Evolutionary conservation across 2,797 vertebrate genomes (phyloP).

Genomic region (Paedocypris micromegethes): DNA sequence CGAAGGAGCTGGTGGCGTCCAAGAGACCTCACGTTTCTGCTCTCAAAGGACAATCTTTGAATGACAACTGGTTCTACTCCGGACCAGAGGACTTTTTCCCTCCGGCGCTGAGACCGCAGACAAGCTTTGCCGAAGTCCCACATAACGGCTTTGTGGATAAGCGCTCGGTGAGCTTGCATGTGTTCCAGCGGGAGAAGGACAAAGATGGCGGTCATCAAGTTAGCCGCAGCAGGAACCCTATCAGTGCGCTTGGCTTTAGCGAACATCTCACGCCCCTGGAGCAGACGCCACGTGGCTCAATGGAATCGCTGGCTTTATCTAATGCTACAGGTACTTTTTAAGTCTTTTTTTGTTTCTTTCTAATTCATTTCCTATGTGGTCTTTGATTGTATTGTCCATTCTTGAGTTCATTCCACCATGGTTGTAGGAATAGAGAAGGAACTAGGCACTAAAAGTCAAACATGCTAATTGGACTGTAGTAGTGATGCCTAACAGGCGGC

Average conservation of each 20-base stretch:
- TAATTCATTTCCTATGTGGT: background rate
- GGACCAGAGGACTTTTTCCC: conserved; percentile 81
- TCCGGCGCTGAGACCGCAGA: conserved; percentile 81
- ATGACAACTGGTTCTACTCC: conserved; percentile 83
- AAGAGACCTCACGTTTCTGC: conserved; percentile 81
- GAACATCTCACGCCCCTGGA: conserved; percentile 87
- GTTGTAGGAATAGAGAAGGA: too few relatives aligned
- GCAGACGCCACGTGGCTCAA: conserved; percentile 89
- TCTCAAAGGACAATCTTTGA: conserved; percentile 83
- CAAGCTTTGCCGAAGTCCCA: conserved; percentile 84
- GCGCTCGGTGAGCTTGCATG: conserved; percentile 84
- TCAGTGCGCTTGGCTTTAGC: conserved; percentile 86
- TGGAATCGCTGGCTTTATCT: conserved; percentile 90
- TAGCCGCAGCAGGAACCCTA: conserved; percentile 86
- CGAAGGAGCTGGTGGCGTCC: conserved; percentile 74
- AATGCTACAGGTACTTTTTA: conserved; percentile 80
- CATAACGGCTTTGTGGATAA: conserved; percentile 83
- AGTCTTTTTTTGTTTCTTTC: background rate
- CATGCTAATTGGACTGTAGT: too few relatives aligned
- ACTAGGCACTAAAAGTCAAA: too few relatives aligned
- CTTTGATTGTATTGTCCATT: background rate
- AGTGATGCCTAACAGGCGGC: too few relatives aligned
- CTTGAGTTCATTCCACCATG: too few relatives aligned
- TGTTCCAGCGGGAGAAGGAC: conserved; percentile 81
- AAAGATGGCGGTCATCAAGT: conserved; percentile 69